phyloP scores from a whole-genome alignment of 2,113 vertebrate genomes.

The Nannospalax galili region DNA sequence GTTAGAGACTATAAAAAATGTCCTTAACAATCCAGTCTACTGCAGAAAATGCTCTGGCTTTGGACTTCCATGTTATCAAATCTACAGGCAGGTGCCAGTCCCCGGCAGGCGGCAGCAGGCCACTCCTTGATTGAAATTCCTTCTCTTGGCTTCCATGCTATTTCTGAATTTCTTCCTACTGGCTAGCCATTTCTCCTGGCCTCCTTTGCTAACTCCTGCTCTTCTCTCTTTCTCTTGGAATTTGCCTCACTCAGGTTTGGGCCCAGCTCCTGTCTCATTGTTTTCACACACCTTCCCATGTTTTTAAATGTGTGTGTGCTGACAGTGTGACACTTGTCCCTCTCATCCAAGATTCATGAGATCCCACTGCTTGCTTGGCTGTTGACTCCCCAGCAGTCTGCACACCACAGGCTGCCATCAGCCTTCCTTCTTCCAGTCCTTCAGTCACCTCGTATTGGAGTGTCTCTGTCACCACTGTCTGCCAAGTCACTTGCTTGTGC shows the following conservation, averaged over 20 bases:
- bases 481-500: background rate
- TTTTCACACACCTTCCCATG: fast-evolving
- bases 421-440: background rate
- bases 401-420: background rate
- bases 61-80: background rate
- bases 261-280: background rate
- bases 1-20: background rate
- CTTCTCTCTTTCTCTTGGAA: background rate
- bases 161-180: background rate
- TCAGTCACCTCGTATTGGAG: background rate
- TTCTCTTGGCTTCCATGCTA: background rate
- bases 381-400: background rate
- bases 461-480: background rate
- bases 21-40: background rate
- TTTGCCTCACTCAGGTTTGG: background rate
- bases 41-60: background rate
- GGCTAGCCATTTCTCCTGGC: too few species aligned
- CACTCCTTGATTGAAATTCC: background rate
- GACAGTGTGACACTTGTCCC: background rate
- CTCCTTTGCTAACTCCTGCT: background rate
- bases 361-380: background rate
- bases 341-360: background rate
- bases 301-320: background rate
- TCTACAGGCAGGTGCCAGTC: background rate
- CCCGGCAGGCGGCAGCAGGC: background rate